Conservation (phyloP, 2,113 vertebrate genomes). For the Hystrix brachyura region DNA sequence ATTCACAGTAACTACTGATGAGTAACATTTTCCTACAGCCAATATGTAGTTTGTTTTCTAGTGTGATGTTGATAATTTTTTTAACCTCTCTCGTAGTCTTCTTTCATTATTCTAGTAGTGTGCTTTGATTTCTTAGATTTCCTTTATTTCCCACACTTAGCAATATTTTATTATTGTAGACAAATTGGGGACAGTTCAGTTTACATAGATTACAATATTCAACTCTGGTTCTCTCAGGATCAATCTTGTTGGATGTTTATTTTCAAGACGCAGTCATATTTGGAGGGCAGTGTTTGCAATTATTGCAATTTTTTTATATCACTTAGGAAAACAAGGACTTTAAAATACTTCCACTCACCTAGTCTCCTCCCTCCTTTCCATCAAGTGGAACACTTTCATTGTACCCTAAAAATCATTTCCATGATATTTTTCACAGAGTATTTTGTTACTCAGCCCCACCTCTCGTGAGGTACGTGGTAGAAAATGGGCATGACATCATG, state of each 20-base stretch:
- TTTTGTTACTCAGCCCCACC: not conserved
- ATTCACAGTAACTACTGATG: not conserved
- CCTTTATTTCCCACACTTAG: not conserved
- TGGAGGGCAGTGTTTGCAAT: not conserved
- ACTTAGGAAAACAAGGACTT: not conserved
- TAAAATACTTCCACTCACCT: rapidly evolving
- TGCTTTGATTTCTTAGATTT: not conserved
- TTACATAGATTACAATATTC: not conserved
- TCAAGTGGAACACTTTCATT: not conserved
- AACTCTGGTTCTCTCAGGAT: not conserved
- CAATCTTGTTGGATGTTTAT: not conserved
- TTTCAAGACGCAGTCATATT: not conserved
- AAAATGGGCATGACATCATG: not conserved
- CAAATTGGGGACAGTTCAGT: not conserved
- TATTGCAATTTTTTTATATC: not conserved
- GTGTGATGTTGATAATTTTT: not conserved
- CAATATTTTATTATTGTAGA: not conserved
- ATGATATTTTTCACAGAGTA: not conserved
- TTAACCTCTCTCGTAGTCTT: not conserved
- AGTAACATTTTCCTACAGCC: not conserved
- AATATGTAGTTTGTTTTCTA: not conserved
- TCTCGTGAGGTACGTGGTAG: not conserved
- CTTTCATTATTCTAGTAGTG: not conserved
- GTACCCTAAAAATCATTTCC: not conserved
- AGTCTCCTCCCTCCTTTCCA: not conserved